A percentile compares a stretch with the other conserved stretches of the same genome.
These are phyloP conservation scores for Tethya wilhelma DNA, from an alignment of 37 sponge, comb jelly and placozoan species.

Conservation along the genomic window DNA sequence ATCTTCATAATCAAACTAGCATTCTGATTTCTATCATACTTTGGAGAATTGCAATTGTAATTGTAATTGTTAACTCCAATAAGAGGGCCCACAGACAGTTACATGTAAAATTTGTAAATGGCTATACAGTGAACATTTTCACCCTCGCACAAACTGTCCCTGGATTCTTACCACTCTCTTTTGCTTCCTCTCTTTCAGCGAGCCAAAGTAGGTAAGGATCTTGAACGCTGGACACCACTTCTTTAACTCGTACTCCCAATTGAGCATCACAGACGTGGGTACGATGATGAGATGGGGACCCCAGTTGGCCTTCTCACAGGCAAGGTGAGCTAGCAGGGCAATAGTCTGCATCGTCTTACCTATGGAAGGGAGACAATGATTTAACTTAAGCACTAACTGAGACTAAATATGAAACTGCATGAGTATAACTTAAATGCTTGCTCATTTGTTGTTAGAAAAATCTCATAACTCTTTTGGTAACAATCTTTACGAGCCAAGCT, in stretches of 20 bases:
- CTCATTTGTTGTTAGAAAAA: too few relatives aligned
- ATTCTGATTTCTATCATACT: too few relatives aligned
- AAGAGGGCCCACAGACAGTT: neutral
- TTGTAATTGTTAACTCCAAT: neutral
- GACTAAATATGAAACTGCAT: too few relatives aligned
- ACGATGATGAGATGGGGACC: conserved; percentile 99
- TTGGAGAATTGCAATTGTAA: neutral
- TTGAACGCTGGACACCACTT: conserved; percentile 99
- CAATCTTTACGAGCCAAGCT: too few relatives aligned
- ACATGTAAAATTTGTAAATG: neutral
- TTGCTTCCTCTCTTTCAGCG: conserved; percentile 91
- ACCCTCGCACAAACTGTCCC: neutral
- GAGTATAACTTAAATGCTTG: too few relatives aligned
- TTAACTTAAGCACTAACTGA: neutral
- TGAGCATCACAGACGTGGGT: conserved; percentile 97
- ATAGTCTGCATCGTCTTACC: conserved; percentile 90
- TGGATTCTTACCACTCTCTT: conserved; percentile 80
- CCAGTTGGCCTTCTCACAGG: conserved; percentile 91
- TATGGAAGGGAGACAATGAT: neutral
- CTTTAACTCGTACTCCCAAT: conserved; percentile 99
- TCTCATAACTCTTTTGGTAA: too few relatives aligned
- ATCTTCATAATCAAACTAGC: too few relatives aligned
- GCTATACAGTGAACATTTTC: neutral
- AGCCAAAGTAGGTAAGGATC: conserved; percentile 96
- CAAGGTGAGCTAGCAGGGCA: conserved; percentile 94